Evolutionary conservation across 2,113 vertebrate genomes (phyloP), one percentile per base, ranked within the genome.

Genomic region (Polyodon spathula): DNA sequence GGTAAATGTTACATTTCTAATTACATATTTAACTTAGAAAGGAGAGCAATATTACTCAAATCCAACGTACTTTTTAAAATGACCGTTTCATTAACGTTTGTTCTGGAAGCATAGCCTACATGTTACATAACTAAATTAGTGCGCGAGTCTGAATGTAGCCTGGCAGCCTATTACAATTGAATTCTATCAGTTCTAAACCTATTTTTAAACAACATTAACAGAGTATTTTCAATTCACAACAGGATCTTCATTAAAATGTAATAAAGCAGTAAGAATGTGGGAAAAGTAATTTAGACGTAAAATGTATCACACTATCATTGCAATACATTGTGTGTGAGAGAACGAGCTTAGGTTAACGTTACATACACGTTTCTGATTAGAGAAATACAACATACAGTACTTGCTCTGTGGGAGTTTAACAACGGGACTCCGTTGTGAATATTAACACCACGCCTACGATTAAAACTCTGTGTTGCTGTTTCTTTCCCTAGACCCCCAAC

Each of bases 381-480:
- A 59, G 64, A 42, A 40, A 7, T 39, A 14, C 64, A 60, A 54
- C 50, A 56, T n/a, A n/a, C n/a, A n/a, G n/a, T n/a, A n/a, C n/a
- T n/a, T n/a, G 51, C 73, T 37, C 67, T 65, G 69, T 69, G 40
- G 63, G 76, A 54, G 66, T 58, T 67, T 54, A 15, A 50, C 27
- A 9, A 64, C 63, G 50, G 63, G 64, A 44, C 68, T 59, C 27
- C 37, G 56, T 56, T 60, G 16, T 63, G 60, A 67, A 59, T 59
- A 71, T 72, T 70, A 73, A 66, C 74, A 76, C 75, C 77, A 79
- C 74, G 70, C 77, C 67, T 71, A 69, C 48, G 68, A 73, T 76
- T 81, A 64, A 78, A 27, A 27, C 27, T 27, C 42, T 65, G 54
- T 66, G 57, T 70, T 54, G 4, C 12, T 66, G 10, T 42, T 41